Evolutionary conservation across 2,113 vertebrate genomes (phyloP).

Genomic region (Vulpes ferrilata): DNA sequence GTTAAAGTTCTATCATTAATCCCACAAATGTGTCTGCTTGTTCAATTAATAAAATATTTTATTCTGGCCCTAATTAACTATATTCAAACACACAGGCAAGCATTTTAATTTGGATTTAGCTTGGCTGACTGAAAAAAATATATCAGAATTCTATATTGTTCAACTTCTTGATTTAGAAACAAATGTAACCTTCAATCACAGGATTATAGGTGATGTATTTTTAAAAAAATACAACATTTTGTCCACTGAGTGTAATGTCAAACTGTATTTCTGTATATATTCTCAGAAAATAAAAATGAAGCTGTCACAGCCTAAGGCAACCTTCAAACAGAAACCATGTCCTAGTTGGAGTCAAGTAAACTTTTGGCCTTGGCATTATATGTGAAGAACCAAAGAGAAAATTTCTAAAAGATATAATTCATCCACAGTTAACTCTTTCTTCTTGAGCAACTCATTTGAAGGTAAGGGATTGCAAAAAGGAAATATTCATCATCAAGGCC

Average conservation of each 20-base stretch:
- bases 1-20: neutral
- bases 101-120: constrained; percentile 16
- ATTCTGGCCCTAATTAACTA: neutral
- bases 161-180: constrained; percentile 26
- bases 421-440: neutral
- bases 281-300: constrained; percentile 42
- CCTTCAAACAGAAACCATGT: neutral
- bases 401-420: neutral
- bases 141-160: neutral
- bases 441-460: neutral
- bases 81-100: neutral
- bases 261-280: neutral
- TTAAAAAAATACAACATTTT: neutral
- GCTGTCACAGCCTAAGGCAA: neutral
- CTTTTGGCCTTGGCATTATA: neutral
- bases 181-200: neutral
- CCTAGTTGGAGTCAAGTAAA: neutral
- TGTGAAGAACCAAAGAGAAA: neutral
- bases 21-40: neutral
- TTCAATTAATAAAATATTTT: constrained; percentile 48
- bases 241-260: neutral
- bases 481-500: neutral
- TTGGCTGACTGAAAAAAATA: constrained; percentile 8
- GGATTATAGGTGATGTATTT: neutral
- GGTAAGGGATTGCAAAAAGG: constrained; percentile 20